phyloP scores from a whole-genome alignment of 1,140 invertebrate genomes.

The Homalodisca vitripennis region DNA sequence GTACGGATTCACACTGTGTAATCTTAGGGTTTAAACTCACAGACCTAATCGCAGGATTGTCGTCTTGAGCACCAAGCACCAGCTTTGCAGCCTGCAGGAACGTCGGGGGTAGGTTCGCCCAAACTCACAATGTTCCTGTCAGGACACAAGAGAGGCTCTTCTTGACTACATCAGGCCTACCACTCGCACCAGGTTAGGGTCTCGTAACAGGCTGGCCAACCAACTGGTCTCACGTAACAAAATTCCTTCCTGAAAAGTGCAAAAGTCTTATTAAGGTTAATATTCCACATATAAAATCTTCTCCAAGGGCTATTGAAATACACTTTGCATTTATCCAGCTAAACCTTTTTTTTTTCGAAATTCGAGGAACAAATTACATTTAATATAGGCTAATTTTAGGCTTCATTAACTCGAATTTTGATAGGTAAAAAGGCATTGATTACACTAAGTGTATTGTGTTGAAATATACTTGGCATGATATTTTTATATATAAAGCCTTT shows the following conservation, averaged over 20 bases:
- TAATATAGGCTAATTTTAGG: too few relatives aligned
- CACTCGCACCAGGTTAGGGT: conserved; percentile 80
- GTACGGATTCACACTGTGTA: neutral
- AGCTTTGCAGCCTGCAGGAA: conserved; percentile 58
- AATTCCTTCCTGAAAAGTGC: conserved; percentile 81
- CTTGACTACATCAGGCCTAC: conserved; percentile 75
- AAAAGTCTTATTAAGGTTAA: too few relatives aligned
- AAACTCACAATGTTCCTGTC: conserved; percentile 80
- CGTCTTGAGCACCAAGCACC: conserved; percentile 46
- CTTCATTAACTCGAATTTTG: too few relatives aligned
- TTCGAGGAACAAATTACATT: too few relatives aligned
- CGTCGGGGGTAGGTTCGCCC: conserved; percentile 79
- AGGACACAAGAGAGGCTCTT: conserved; percentile 83
- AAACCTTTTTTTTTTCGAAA: too few relatives aligned
- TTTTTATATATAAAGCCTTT: too few relatives aligned
- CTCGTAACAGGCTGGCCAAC: conserved; percentile 74
- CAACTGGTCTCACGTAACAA: conserved; percentile 79
- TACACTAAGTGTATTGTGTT: too few relatives aligned
- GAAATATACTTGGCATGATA: too few relatives aligned
- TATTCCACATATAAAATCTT: too few relatives aligned
- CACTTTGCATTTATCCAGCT: too few relatives aligned
- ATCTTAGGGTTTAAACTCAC: neutral
- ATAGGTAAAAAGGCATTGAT: too few relatives aligned
- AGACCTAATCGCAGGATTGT: conserved; percentile 44
- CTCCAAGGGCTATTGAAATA: too few relatives aligned